Evolutionary conservation across 2,888 invertebrate genomes (phyloP).

Genomic region (Drosophila lacicola): DNA sequence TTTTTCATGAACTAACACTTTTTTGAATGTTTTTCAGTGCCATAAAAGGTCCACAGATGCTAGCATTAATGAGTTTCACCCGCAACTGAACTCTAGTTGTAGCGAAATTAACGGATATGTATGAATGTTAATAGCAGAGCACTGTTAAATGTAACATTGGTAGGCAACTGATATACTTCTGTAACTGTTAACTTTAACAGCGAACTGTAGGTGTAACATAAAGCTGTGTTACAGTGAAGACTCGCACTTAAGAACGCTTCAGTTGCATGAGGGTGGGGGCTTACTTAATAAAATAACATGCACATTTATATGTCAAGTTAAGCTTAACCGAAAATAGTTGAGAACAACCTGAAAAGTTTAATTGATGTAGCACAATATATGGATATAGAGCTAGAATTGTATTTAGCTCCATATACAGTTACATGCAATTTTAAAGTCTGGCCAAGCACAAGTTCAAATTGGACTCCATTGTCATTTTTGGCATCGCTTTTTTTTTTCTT

Average conservation of each 20-base stretch:
- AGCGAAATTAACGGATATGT: conserved; percentile 11
- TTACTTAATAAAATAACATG: neutral
- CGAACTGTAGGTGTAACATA: neutral
- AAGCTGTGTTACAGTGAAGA: no score
- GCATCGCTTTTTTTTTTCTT: conserved; percentile 21
- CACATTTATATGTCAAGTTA: neutral
- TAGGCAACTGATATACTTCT: no score
- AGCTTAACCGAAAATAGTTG: neutral
- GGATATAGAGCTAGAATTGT: conserved; percentile 5
- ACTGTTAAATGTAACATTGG: neutral
- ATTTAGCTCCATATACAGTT: conserved; percentile 6
- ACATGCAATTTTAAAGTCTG: conserved; percentile 9
- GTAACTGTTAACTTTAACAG: neutral
- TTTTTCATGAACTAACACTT: conserved; percentile 45
- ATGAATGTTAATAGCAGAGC: conserved; percentile 7
- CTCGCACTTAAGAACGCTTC: no score
- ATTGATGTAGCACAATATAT: no score
- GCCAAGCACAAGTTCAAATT: conserved; percentile 23
- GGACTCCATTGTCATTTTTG: conserved; percentile 46
- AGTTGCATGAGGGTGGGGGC: no score
- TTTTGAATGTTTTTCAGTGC: neutral
- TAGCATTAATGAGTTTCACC: conserved; percentile 40
- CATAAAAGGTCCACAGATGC: conserved; percentile 9
- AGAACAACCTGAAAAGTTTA: neutral
- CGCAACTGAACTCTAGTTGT: conserved; percentile 27